Evolutionary conservation across 2,113 vertebrate species (phyloP), one percentile per base, ranked within the genome.

Genomic region (Vidua macroura): DNA sequence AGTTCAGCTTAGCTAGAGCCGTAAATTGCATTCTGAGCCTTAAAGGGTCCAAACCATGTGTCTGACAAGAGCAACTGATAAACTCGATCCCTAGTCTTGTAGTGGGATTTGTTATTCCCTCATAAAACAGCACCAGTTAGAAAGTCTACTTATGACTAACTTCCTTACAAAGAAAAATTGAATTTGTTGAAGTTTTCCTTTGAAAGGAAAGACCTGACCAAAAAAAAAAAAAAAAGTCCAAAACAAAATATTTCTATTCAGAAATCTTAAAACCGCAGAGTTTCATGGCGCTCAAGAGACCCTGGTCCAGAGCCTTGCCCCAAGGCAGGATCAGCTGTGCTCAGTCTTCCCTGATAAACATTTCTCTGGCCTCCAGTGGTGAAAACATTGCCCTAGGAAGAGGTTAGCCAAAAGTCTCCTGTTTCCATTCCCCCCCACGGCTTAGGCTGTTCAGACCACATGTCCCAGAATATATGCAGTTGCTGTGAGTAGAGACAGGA

Each of bases 231-330:
- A 49, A 15, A 10, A 35, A 2, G 20, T 55, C 11, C 13, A 60
- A 51, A 41, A 48, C 19, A 63, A 92, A 82, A 55, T 46, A 76
- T 15, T 86, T 75, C 28, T 79, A n/a, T 27, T 46, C 37, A 91
- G 58, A 91, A 90, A 70, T 70, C 41, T 64, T 60, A 82, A 58
- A 87, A 74, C 33, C 0, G 0, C 15, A 37, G 46, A 46, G 14
- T 86, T 81, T 78, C 28, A 66, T 0, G 0, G 41, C 0, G 0
- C 51, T 77, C 55, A 48, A 16, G 48, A 51, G 39, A 77, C 10
- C 31, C 23, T 94, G 0, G 1, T 73, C 75, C 55, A 85, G 53
- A 94, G 6, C 46, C 22, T 33, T 77, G 46, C 63, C 37, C 28
- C 2, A 9, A 77, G 68, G 39, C 51, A 70, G 46, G 59, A 93